Evolutionary conservation across 2,797 vertebrate genomes (phyloP).

Genomic region (Simalia tracyae): DNA sequence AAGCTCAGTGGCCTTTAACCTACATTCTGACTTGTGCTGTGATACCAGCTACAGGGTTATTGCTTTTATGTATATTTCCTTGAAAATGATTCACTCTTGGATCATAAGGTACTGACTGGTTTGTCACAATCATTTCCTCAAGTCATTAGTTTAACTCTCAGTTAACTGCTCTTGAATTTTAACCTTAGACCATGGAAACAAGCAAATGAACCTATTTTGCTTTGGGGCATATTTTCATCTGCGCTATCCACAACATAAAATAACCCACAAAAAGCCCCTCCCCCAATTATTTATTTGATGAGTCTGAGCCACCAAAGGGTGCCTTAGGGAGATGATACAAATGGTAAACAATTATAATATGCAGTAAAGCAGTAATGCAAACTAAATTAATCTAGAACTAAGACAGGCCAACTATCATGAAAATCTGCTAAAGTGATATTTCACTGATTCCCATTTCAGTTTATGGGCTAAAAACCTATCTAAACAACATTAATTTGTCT

Average conservation of each 20-base stretch:
- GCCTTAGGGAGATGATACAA: too few relatives aligned
- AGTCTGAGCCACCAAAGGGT: neutral
- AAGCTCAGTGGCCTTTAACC: neutral
- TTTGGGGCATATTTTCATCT: neutral
- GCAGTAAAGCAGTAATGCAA: neutral
- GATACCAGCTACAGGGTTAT: neutral
- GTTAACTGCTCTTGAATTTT: conserved; percentile 31
- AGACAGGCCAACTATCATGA: neutral
- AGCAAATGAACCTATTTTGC: conserved; percentile 21
- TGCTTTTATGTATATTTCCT: neutral
- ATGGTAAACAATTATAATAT: neutral
- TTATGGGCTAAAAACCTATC: neutral
- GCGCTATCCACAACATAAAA: conserved; percentile 26
- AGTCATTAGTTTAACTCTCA: conserved; percentile 21
- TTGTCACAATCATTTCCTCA: conserved; percentile 32
- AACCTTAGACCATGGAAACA: conserved; percentile 18
- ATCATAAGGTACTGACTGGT: neutral
- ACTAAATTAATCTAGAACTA: neutral
- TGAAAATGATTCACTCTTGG: conserved; percentile 24
- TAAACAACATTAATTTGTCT: neutral
- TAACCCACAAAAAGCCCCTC: neutral
- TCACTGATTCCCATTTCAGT: neutral
- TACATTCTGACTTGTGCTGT: conserved; percentile 34
- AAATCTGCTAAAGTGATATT: neutral
- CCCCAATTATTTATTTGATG: neutral